Conservation (phyloP, 2,113 vertebrate genomes). For the Spermophilus dauricus region DNA sequence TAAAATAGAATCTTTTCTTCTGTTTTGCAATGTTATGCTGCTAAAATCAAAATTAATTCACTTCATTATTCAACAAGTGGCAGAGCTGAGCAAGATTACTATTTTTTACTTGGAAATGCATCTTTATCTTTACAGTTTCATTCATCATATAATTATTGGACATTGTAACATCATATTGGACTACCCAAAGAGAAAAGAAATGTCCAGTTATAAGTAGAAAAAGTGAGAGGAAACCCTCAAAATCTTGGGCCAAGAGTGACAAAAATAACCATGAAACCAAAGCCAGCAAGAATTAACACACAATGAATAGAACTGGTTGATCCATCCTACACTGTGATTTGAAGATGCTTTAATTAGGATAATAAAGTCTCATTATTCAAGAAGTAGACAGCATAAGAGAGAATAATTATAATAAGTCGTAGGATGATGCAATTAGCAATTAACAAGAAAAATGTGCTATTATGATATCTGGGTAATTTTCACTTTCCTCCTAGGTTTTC, state of each 20-base stretch:
- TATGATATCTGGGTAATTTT: background rate
- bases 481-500: background rate
- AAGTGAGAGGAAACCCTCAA: background rate
- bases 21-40: slow-evolving; percentile 35
- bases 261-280: slow-evolving; percentile 30
- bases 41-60: slow-evolving; percentile 50
- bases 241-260: background rate
- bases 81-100: background rate
- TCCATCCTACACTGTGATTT: background rate
- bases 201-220: background rate
- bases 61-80: background rate
- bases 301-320: background rate
- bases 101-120: background rate
- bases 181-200: background rate
- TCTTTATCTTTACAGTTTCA: slow-evolving; percentile 28
- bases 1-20: slow-evolving; percentile 4
- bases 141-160: background rate
- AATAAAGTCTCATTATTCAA: slow-evolving; percentile 31
- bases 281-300: background rate
- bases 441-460: background rate
- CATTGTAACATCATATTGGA: background rate
- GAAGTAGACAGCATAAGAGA: slow-evolving; percentile 10
- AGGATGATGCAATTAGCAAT: background rate
- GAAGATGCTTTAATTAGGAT: background rate
- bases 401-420: slow-evolving; percentile 1